Base-by-base conservation (phyloP, 2,888 invertebrate species). In the Maniola hyperantus region DNA sequence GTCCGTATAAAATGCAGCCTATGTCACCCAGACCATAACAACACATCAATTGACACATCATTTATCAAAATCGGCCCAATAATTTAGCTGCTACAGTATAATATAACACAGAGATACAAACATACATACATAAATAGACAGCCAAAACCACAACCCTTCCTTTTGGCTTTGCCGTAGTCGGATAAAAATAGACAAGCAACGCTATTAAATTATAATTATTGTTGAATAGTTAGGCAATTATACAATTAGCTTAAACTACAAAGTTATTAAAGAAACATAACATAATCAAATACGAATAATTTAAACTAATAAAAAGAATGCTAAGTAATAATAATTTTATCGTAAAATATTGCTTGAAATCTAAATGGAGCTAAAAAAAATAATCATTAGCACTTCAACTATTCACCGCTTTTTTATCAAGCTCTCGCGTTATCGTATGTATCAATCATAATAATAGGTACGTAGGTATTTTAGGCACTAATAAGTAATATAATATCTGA, bases 331-430 rank as follows among this genome's bases (percentile, higher is more conserved):
- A 26, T 5, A 48, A 26, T 39, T 6, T 13, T 18, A 42, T 20
- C 4, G n/a, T 60, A 46, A 60, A 20, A 46, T 33, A 11, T 62
- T 61, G 66, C n/a, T 46, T 69, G 59, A 65, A 68, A 60, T 26
- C 44, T 66, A 46, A 51, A 48, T 58, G 61, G 26, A 7, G 15
- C 46, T 51, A 11, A 51, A 51, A 61, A 60, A 53, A 20, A 7
- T 34, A 34, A 51, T n/a, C 42, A 42, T 42, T 53, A 39, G 26
- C 36, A 26, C 62, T 39, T 53, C 42, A 53, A 20, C 54, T 33
- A 53, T 54, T 63, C 44, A 26, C 34, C 34, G 42, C 5, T 63
- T 63, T 39, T 62, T 62, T 62, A 51, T 20, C 5, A 39, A 39
- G 34, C 39, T 26, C 51, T 51, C 44, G 53, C 33, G 60, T 42